These are phyloP conservation scores for Otolemur garnettii DNA, from an alignment of 2,113 vertebrate genomes.

Conservation along the genomic window DNA sequence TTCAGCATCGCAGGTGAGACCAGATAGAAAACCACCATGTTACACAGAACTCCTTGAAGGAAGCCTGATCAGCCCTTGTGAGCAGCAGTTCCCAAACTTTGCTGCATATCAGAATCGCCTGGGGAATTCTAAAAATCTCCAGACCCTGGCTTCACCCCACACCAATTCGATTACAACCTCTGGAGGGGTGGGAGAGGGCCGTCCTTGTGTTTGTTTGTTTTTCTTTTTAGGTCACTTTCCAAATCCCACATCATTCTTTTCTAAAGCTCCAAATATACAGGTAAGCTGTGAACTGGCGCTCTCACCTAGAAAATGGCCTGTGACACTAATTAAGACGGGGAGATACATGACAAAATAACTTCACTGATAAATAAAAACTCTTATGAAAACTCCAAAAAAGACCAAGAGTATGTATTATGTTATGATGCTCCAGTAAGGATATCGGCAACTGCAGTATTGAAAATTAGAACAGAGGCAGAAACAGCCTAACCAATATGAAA, in stretches of 20 bases:
- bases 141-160: background rate
- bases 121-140: background rate
- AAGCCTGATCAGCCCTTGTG: constrained; percentile 51
- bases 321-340: constrained; percentile 69
- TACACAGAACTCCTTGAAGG: background rate
- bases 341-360: constrained; percentile 56
- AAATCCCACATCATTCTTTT: too few relatives aligned
- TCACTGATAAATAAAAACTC: constrained; percentile 72
- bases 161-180: background rate
- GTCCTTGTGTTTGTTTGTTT: background rate
- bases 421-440: constrained; percentile 75
- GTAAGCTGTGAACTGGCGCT: background rate
- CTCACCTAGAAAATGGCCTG: constrained; percentile 54
- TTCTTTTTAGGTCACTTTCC: too few relatives aligned
- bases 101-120: background rate
- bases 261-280: background rate
- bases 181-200: background rate
- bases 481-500: constrained; percentile 70
- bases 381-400: constrained; percentile 65
- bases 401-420: constrained; percentile 74
- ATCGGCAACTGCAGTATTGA: constrained; percentile 78
- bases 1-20: background rate
- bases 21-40: background rate
- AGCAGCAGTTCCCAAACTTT: background rate
- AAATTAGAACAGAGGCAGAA: constrained; percentile 70